phyloP scores from a whole-genome alignment of 2,888 invertebrate genomes.

The Clostera curtula region DNA sequence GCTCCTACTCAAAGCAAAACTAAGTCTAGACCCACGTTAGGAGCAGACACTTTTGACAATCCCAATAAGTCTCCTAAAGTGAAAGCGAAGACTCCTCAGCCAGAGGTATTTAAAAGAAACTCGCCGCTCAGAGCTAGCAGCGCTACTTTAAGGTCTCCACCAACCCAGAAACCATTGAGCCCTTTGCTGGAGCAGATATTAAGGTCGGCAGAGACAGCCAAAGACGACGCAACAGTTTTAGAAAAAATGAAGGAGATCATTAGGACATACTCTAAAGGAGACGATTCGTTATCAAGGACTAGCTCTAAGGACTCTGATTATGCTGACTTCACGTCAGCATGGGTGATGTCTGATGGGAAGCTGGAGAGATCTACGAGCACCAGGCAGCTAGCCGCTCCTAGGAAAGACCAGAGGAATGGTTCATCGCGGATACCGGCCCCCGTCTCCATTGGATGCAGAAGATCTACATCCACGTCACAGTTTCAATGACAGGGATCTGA shows the following conservation, averaged over 20 bases:
- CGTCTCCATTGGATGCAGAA: conserved; percentile 56
- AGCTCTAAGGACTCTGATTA: conserved; percentile 76
- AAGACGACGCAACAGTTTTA: conserved; percentile 83
- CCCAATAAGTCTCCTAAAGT: conserved; percentile 78
- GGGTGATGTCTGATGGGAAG: conserved; percentile 83
- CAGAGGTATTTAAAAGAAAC: conserved; percentile 69
- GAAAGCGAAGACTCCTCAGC: conserved; percentile 45
- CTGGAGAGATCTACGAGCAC: conserved; percentile 76
- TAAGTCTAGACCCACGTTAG: conserved; percentile 55
- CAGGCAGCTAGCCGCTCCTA: conserved; percentile 60
- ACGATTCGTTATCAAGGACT: conserved; percentile 61
- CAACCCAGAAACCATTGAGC: conserved; percentile 75
- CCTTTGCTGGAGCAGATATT: conserved; percentile 83
- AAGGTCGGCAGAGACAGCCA: conserved; percentile 80
- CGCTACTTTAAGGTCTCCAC: conserved; percentile 71
- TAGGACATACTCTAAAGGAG: conserved; percentile 62
- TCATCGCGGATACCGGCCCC: conserved; percentile 65
- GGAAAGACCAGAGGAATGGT: conserved; percentile 60
- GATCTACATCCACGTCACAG: conserved; percentile 63
- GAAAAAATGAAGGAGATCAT: conserved; percentile 83
- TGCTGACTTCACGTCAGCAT: conserved; percentile 81
- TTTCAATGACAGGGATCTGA: conserved; percentile 55
- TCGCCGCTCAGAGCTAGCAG: conserved; percentile 65
- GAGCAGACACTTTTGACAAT: conserved; percentile 60
- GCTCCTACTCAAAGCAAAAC: conserved; percentile 54